These are phyloP conservation scores for Zaprionus lachaisei DNA, from an alignment of 1,140 invertebrate species.

Conservation along the genomic window DNA sequence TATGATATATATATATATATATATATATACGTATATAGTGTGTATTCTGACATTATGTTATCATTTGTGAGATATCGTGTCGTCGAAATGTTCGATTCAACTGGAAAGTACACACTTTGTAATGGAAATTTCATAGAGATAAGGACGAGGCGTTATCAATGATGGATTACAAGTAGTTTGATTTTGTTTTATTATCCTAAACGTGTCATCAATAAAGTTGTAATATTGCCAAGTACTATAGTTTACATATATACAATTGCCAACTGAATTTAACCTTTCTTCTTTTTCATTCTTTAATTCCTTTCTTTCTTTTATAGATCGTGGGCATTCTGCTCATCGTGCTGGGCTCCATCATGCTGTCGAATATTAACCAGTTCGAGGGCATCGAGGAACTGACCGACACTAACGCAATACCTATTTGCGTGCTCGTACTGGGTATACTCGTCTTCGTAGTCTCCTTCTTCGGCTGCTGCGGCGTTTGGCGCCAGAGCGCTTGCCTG, in stretches of 20 bases:
- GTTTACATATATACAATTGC: not conserved
- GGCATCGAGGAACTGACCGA: conserved; percentile 84
- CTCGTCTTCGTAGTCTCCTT: conserved; percentile 91
- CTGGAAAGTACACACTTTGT: conserved; percentile 24
- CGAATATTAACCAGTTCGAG: conserved; percentile 85
- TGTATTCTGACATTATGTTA: conserved; percentile 25
- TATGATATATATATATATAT: conserved; percentile 22
- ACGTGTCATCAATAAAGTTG: not conserved
- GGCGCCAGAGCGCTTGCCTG: conserved; percentile 92
- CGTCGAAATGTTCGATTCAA: conserved; percentile 20
- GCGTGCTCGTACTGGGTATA: conserved; percentile 89
- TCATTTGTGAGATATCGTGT: conserved; percentile 8
- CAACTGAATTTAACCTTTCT: not conserved
- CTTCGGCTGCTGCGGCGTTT: conserved; percentile 93
- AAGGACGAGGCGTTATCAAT: conserved; percentile 38
- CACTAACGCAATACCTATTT: conserved; percentile 86
- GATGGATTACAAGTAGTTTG: conserved; percentile 45
- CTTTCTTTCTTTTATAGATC: conserved; percentile 84
- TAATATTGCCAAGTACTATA: not conserved
- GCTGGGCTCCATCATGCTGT: conserved; percentile 86
- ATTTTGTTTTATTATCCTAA: conserved; percentile 15
- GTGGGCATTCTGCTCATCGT: conserved; percentile 87
- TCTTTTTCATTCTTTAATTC: not conserved
- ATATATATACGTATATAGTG: conserved; percentile 12
- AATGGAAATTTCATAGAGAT: conserved; percentile 27